Evolutionary conservation across 2,113 vertebrate genomes (phyloP).

Genomic region (Mirza zaza): DNA sequence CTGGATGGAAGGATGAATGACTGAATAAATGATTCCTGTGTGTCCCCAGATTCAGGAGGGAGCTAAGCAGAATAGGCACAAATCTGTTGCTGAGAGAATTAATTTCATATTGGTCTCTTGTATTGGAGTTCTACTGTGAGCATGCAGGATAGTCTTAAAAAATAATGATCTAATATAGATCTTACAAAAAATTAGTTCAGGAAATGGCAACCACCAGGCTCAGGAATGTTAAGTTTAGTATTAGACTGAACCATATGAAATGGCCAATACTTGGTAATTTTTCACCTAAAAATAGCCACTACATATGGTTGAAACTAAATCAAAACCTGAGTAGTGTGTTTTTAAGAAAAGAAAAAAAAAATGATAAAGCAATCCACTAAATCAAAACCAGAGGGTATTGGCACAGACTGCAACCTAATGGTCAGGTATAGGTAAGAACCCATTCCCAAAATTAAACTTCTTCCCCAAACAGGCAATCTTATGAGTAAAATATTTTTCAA

Average conservation of each 20-base stretch:
- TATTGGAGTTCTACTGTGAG: neutral
- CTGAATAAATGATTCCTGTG: neutral
- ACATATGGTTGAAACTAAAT: neutral
- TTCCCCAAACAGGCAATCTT: neutral
- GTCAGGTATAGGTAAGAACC: neutral
- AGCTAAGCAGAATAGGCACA: neutral
- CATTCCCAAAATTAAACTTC: neutral
- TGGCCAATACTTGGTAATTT: neutral
- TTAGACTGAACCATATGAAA: neutral
- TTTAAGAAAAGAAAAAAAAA: neutral
- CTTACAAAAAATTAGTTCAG: neutral
- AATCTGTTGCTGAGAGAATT: neutral
- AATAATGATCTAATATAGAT: neutral
- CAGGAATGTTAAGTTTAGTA: neutral
- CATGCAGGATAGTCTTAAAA: neutral
- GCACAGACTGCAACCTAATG: neutral
- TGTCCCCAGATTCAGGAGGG: neutral
- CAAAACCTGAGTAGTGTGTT: neutral
- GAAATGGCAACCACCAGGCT: neutral
- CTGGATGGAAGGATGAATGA: neutral
- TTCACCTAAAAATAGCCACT: neutral
- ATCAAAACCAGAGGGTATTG: neutral
- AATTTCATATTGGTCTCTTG: neutral
- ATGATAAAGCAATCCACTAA: slow-evolving; percentile 10
- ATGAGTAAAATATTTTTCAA: neutral